Base-by-base conservation (phyloP, 1,140 invertebrate species). In the Holotrichia oblita region DNA sequence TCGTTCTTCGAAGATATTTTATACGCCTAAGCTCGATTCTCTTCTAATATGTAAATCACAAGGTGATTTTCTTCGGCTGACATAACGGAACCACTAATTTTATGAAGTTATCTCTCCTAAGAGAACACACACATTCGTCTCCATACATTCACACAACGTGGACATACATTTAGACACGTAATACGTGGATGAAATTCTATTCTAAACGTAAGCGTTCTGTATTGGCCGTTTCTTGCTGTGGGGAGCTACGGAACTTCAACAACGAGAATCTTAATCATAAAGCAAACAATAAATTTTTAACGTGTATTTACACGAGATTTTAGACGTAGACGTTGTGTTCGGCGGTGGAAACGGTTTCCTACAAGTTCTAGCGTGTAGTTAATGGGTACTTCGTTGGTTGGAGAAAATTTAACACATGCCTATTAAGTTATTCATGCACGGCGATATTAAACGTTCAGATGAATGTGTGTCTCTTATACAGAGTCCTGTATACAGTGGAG, bases 211-310 rank as follows among this genome's bases (percentile, higher is more conserved):
- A 22, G 61, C 3, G 61, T 69, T 27, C 22, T 34, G 22, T 27
- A 69, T 69, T 69, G 61, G 61, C 27, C 61, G 61, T 55, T 55
- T 55, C 48, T 55, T 55, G 48, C 17, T 69, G 61, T 69, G 20
- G 61, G 17, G 27, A 27, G 61, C 61, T 27, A 20, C 24, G 61
- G 61, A 69, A 34, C 61, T 69, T 69, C 61, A 69, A 27, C 61
- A 69, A 69, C 61, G 22, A 69, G 61, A 69, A 22, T 69, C 61
- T 69, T 69, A 69, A 69, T 69, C 61, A 69, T 69, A 69, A 69
- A 69, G 61, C 61, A 69, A 69, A 69, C 61, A 69, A 69, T 69
- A 34, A 69, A 69, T 69, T 69, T 69, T 69, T 69, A 69, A 69
- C 61, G 61, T 69, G 12, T 69, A 69, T 69, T 69, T 69, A 69